Conservation (phyloP, 2,888 invertebrate species). For the Epicampocera succincta region DNA sequence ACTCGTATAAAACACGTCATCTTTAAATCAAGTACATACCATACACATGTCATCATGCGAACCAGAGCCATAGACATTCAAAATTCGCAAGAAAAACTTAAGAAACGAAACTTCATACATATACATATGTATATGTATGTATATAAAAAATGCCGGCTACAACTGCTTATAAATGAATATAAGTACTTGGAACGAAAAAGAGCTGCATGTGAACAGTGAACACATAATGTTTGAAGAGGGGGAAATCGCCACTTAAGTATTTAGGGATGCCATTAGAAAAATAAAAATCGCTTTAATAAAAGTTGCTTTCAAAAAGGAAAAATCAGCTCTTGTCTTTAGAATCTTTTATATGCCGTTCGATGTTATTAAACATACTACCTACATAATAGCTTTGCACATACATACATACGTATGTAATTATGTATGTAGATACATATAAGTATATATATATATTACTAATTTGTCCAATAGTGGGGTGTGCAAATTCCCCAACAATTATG, state of each 20-base stretch:
- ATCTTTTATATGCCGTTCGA: neutral
- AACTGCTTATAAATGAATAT: slow-evolving; percentile 17
- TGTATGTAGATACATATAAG: too few relatives aligned
- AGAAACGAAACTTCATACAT: slow-evolving; percentile 30
- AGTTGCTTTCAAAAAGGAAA: neutral
- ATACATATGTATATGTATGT: too few relatives aligned
- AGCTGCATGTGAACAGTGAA: slow-evolving; percentile 2
- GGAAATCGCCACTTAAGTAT: neutral
- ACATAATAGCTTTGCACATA: neutral
- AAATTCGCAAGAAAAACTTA: slow-evolving; percentile 17
- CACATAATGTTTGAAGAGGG: neutral
- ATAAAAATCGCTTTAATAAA: neutral
- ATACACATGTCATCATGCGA: slow-evolving; percentile 36
- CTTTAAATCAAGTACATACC: slow-evolving; percentile 70
- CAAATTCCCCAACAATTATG: slow-evolving; percentile 40
- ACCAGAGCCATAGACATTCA: slow-evolving; percentile 23
- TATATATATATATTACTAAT: slow-evolving; percentile 5
- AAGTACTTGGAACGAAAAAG: slow-evolving; percentile 2
- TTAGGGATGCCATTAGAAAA: slow-evolving; percentile 13
- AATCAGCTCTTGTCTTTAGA: neutral
- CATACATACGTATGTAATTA: neutral
- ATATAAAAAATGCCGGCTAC: slow-evolving; percentile 58
- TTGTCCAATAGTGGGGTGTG: slow-evolving; percentile 42
- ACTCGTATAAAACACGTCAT: slow-evolving; percentile 66
- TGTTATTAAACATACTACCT: neutral